Evolutionary conservation across 2,113 vertebrate genomes (phyloP), one percentile per base, ranked within the genome.

Genomic region (Balaeniceps rex): DNA sequence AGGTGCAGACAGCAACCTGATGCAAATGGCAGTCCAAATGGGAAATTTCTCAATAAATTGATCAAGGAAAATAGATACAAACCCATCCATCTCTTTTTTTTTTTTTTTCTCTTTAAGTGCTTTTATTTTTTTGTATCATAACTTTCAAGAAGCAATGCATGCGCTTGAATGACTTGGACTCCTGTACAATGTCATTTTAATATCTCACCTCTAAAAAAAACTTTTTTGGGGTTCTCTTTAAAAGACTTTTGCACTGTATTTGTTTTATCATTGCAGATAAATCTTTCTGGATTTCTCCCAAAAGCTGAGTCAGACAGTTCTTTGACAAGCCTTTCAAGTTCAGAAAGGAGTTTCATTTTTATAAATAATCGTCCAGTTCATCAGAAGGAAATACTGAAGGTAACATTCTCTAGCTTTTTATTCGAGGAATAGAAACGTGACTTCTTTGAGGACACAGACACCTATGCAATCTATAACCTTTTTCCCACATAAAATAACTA

Each of bases 341-440:
- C 99, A 71, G 99, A 99, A 93, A 99, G 98, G 97, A 99, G 99
- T 46, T 99, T 99, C 51, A 92, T 99, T 90, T 99, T 98, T 91
- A 97, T 99, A 94, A 99, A 99, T 85, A 97, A 96, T 87, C 98
- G 99, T 44, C 99, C 99, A 8, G 97, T 99, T 90, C 98, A 99
- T 90, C 98, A 99, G 25, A 99, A 99, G 97, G 99, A 99, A n/a
- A 98, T 99, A 83, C 96, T 99, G 87, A 99, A 99, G 99, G 99
- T 99, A 99, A 87, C 80, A n/a, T 55, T 5, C 21, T 95, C 61
- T 65, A 63, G 7, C 36, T 83, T 93, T 69, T 94, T 61, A 75
- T 68, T 77, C 24, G 47, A 60, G 34, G 33, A 81, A 52, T 38
- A 95, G 81, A 94, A 79, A 23, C 6, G 9, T 61, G 10, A 28